Base-by-base conservation (phyloP, 2,797 vertebrate genomes). In the Erethizon dorsatum region DNA sequence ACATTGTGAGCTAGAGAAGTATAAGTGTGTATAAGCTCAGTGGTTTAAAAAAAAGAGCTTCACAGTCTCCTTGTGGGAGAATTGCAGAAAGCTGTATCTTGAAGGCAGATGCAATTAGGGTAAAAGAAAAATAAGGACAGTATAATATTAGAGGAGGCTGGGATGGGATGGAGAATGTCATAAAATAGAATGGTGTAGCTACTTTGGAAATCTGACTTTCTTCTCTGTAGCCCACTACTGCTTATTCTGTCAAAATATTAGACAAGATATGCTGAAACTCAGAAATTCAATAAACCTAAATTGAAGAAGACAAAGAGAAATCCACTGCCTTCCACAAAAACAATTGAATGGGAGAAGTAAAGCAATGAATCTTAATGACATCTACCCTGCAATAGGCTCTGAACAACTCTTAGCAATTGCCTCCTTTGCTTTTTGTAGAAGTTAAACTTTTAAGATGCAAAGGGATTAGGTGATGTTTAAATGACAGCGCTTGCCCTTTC, bases 351-450 rank as follows among this genome's bases (percentile, higher is more conserved):
- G 98, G 99, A 99, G 98, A 99, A 99, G 99, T 98, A 99, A 99
- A 57, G 98, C 11, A 88, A 97, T 94, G 98, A 98, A 90, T 98
- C 98, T 98, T 98, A 98, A 99, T 99, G 99, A 99, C 98, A 98
- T 95, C 90, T 73, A 71, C 94, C 91, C 96, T 98, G 98, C 98
- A 97, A 97, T 98, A 98, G 98, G 97, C 98, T 98, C 97, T 98
- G 98, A 98, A 99, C 99, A 99, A 99, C 99, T 99, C 98, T 99
- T 98, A 98, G 98, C 99, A 99, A 99, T 99, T 99, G 99, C 99
- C 99, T 99, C 99, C 99, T 99, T 99, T 98, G 99, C 99, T 99
- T 99, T 98, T 98, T 98, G 98, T 99, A 99, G 99, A 99, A 99
- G 99, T 99, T 99, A 99, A 99, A 99, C 99, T 98, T 98, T 98